phyloP scores from a whole-genome alignment of 1,140 invertebrate species.

The Anastrepha obliqua region DNA sequence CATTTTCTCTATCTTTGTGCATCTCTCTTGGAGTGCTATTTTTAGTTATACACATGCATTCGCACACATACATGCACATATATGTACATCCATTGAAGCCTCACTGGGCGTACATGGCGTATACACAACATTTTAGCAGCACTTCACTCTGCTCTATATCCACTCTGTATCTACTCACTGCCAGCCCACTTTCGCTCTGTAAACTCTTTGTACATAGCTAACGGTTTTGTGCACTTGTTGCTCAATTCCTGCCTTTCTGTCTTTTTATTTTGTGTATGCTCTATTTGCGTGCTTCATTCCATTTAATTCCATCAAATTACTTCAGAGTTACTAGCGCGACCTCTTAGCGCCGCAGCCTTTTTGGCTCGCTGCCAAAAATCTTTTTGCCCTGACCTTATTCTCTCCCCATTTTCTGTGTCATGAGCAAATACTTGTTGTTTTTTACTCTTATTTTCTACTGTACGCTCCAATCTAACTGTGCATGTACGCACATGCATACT shows the following conservation, averaged over 20 bases:
- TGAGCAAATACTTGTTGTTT: neutral
- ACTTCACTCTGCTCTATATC: neutral
- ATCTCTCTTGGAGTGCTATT: neutral
- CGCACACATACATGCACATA: neutral
- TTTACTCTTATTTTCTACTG: neutral
- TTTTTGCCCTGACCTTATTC: constrained; percentile 20
- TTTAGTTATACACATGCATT: neutral
- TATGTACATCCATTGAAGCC: neutral
- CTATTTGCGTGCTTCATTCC: neutral
- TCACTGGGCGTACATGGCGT: neutral
- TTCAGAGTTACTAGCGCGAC: neutral
- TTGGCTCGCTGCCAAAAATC: constrained; percentile 48
- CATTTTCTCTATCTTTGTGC: neutral
- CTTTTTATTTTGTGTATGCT: neutral
- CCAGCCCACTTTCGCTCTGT: neutral
- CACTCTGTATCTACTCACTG: neutral
- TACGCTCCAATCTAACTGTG: no score
- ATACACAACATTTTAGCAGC: neutral
- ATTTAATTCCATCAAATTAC: neutral
- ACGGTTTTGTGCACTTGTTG: neutral
- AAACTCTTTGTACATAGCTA: neutral
- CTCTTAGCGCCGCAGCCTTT: constrained; percentile 28
- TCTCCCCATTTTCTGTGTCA: neutral
- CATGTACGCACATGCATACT: neutral
- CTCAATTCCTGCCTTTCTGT: neutral